Base-by-base conservation (phyloP, 2,888 invertebrate species). In the Sminthurinus aureus region DNA sequence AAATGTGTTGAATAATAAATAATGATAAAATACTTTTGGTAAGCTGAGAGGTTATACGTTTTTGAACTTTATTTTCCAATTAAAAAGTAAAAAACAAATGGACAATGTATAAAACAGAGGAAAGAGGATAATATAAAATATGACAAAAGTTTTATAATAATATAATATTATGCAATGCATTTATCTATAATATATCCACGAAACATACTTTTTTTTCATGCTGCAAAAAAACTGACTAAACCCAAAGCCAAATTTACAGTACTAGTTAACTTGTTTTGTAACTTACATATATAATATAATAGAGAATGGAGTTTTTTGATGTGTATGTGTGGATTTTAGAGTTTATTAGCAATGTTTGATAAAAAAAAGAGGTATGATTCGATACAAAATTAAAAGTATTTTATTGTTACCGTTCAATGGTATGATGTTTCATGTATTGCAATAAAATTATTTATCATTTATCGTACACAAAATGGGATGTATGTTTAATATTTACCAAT, bases 171-270 rank as follows among this genome's bases (percentile, higher is more conserved):
- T 38, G 38, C 38, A 38, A 38, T 38, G 38, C 38, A 38, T 38
- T 38, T 38, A 38, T n/a, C n/a, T n/a, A n/a, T n/a, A 38, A 38
- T 38, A 38, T 38, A 1, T 38, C 1, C 38, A 38, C n/a, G n/a
- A n/a, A n/a, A n/a, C n/a, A n/a, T n/a, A n/a, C n/a, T n/a, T n/a
- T n/a, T n/a, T n/a, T n/a, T 38, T 38, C 38, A 38, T 38, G 6
- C 38, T 67, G 79, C 79, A 67, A 79, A 76, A 58, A 58, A 58
- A 71, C 79, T 79, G 79, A 79, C 67, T 58, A 38, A 79, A 66
- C 79, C 79, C 67, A 64, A 79, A 66, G 79, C 79, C 79, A 79
- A 79, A 79, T 67, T 79, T 79, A 67, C 79, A 67, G 66, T 79
- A 79, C 79, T 79, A 79, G 79, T 79, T 79, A 26, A 79, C 24